A percentile compares a stretch with the other conserved stretches of the same genome.
phyloP scores from a whole-genome alignment of 2,797 vertebrate genomes.

The Sebastolobus alascanus region DNA sequence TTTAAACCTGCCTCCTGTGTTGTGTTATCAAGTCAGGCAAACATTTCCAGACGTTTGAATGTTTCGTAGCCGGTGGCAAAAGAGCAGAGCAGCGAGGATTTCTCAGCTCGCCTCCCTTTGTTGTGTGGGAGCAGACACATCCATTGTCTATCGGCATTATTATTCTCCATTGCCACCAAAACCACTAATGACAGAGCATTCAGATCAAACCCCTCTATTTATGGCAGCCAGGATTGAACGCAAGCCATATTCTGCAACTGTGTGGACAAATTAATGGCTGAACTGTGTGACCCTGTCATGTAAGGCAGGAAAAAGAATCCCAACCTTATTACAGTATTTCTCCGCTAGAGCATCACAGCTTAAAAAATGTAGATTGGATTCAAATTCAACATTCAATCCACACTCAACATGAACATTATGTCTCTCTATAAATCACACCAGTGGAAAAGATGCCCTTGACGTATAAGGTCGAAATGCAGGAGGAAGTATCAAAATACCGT shows the following conservation, averaged over 20 bases:
- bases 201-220: slow-evolving; percentile 57
- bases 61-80: slow-evolving; percentile 43
- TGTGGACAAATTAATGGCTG: slow-evolving; percentile 27
- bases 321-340: neutral
- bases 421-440: neutral
- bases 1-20: slow-evolving; percentile 33
- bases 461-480: neutral
- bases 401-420: neutral
- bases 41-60: slow-evolving; percentile 26
- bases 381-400: neutral
- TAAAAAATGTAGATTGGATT: neutral
- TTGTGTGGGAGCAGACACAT: slow-evolving; percentile 54
- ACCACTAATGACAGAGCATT: slow-evolving; percentile 58
- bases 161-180: slow-evolving; percentile 53
- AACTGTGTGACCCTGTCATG: slow-evolving; percentile 10
- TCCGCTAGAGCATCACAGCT: neutral
- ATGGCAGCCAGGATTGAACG: slow-evolving; percentile 36
- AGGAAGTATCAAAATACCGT: neutral
- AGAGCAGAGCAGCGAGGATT: slow-evolving; percentile 28
- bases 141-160: slow-evolving; percentile 62
- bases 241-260: slow-evolving; percentile 11
- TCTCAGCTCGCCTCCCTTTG: slow-evolving; percentile 44
- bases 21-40: slow-evolving; percentile 25
- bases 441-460: neutral
- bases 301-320: neutral